These are phyloP conservation scores for Condylura cristata DNA, from an alignment of 2,113 vertebrate genomes.

Conservation along the genomic window DNA sequence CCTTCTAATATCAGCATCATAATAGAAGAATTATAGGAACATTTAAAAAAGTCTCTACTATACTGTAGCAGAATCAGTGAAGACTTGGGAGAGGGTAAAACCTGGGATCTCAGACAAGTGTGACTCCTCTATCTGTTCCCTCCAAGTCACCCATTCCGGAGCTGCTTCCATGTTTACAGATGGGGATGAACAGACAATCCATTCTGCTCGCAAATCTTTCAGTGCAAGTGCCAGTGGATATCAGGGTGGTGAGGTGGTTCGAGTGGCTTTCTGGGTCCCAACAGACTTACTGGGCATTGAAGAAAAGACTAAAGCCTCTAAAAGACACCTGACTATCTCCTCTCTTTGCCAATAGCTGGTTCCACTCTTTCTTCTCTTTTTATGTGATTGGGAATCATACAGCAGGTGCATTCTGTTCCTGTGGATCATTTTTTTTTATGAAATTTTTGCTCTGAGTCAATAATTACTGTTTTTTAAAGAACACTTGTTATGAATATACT, in stretches of 20 bases:
- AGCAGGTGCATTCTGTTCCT: neutral
- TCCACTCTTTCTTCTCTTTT: neutral
- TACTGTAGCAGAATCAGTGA: neutral
- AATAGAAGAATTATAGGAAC: neutral
- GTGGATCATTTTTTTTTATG: neutral
- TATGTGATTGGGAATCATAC: neutral
- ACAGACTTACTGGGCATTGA: neutral
- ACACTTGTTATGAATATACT: neutral
- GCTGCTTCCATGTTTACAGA: neutral
- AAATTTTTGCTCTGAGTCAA: neutral
- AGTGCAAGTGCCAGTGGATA: neutral
- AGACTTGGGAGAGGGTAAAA: accelerated
- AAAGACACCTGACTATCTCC: neutral
- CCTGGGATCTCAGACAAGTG: accelerated
- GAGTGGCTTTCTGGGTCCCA: neutral
- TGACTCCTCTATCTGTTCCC: no score
- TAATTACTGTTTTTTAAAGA: neutral
- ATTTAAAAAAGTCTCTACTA: neutral
- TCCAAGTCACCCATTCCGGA: no score
- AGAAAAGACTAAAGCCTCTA: neutral
- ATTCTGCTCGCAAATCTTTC: neutral
- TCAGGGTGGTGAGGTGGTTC: neutral
- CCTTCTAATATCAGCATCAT: neutral
- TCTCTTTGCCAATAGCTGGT: neutral
- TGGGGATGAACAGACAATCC: neutral